Conservation (phyloP, 2,888 invertebrate genomes). For the Amaurobius ferox region DNA sequence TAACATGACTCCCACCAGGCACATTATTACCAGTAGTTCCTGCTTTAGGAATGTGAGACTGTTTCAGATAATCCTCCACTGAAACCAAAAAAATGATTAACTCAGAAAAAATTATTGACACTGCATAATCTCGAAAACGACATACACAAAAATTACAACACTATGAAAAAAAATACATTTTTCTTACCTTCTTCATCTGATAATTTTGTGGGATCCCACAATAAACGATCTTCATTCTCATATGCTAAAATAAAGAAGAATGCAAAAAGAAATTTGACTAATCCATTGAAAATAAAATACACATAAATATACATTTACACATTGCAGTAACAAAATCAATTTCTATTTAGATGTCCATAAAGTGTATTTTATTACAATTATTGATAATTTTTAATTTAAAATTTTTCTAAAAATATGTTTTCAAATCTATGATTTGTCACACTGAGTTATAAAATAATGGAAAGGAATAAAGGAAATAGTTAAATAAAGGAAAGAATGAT, state of each 20-base stretch:
- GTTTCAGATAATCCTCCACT: conserved; percentile 87
- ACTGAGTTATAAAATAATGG: too few species aligned
- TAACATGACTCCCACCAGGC: conserved; percentile 84
- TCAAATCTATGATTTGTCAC: too few species aligned
- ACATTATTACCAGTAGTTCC: conserved; percentile 80
- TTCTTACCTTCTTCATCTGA: conserved; percentile 75
- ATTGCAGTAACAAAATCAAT: too few species aligned
- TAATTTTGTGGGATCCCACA: conserved; percentile 92
- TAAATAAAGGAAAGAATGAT: too few species aligned
- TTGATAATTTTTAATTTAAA: too few species aligned
- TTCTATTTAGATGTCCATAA: too few species aligned
- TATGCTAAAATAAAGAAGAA: conserved; percentile 84
- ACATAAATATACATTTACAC: too few species aligned
- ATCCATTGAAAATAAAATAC: too few species aligned
- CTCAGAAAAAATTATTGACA: background rate
- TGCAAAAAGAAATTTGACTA: too few species aligned
- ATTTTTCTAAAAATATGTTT: too few species aligned
- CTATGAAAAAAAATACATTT: background rate
- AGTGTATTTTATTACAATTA: too few species aligned
- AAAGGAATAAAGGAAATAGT: too few species aligned
- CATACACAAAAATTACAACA: background rate
- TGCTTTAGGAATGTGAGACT: conserved; percentile 79
- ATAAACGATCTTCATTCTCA: conserved; percentile 94
- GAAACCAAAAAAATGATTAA: conserved; percentile 33
- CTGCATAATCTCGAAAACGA: background rate